phyloP scores from a whole-genome alignment of 2,113 vertebrate species.

The Salvator merianae region DNA sequence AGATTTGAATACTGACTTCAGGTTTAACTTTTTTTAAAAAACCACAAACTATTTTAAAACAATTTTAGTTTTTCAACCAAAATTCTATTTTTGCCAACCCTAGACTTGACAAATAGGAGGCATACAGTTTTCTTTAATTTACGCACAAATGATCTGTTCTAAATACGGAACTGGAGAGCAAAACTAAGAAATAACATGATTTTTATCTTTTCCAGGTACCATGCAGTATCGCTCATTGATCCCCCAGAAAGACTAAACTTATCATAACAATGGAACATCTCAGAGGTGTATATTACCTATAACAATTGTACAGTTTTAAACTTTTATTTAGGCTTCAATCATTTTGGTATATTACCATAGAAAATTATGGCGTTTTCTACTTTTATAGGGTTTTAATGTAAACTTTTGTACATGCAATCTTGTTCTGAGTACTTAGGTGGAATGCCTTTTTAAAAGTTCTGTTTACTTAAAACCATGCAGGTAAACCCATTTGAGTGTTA shows the following conservation, averaged over 20 bases:
- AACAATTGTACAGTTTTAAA: conserved; percentile 77
- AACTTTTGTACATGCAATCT: conserved; percentile 80
- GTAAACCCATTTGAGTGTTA: conserved; percentile 41
- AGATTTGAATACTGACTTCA: too few relatives aligned
- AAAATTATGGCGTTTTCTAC: conserved; percentile 70
- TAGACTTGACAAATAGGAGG: too few relatives aligned
- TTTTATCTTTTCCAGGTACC: conserved; percentile 77
- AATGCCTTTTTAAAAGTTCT: conserved; percentile 65
- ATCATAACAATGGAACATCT: conserved; percentile 63
- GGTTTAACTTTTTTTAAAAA: too few relatives aligned
- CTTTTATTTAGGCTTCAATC: conserved; percentile 56
- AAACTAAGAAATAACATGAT: neutral
- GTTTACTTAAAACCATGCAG: conserved; percentile 65
- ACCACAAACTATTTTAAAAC: too few relatives aligned
- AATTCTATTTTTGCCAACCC: too few relatives aligned
- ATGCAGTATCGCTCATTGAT: conserved; percentile 85
- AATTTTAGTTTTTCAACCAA: too few relatives aligned
- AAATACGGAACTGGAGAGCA: neutral
- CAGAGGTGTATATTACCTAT: conserved; percentile 61
- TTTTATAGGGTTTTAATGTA: conserved; percentile 79
- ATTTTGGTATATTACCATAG: conserved; percentile 49
- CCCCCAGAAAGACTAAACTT: conserved; percentile 80
- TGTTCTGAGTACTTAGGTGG: conserved; percentile 67
- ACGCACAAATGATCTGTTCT: neutral
- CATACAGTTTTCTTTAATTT: neutral